phyloP scores from a whole-genome alignment of 2,797 vertebrate genomes.

The Amazona ochrocephala region DNA sequence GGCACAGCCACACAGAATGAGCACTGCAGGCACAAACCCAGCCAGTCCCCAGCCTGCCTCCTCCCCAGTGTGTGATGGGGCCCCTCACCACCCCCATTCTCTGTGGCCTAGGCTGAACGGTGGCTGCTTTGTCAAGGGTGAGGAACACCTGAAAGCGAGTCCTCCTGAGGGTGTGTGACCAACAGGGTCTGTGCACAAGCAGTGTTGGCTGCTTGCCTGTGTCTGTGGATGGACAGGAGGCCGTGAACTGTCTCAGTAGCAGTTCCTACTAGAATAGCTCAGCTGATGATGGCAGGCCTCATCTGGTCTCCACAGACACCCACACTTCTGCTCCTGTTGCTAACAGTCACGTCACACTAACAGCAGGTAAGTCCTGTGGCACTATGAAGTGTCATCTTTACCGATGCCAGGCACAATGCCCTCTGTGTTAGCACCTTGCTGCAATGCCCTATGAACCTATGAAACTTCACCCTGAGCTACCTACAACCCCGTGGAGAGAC shows the following conservation, averaged over 20 bases:
- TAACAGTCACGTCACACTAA: not conserved
- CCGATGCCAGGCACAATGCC: not conserved
- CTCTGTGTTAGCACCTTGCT: not conserved
- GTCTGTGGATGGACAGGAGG: not conserved
- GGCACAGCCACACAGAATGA: conserved; percentile 35
- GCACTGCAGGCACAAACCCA: not conserved
- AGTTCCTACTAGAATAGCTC: not conserved
- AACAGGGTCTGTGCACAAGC: not conserved
- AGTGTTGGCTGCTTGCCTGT: not conserved
- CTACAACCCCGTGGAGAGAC: not conserved
- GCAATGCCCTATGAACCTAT: not conserved
- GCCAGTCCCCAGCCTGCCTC: not conserved
- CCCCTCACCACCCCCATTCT: not conserved
- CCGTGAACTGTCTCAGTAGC: not conserved
- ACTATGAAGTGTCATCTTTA: not conserved
- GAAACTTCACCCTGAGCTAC: not conserved
- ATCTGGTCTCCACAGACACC: not conserved
- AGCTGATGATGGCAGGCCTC: not conserved
- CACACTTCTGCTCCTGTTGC: not conserved
- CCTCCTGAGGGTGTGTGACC: not conserved
- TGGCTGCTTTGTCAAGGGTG: not conserved
- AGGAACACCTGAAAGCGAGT: not conserved
- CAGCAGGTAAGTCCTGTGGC: not conserved
- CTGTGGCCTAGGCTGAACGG: not conserved
- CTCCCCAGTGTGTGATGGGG: not conserved